Conservation (phyloP, 2,113 vertebrate species). For the Pelodiscus sinensis region DNA sequence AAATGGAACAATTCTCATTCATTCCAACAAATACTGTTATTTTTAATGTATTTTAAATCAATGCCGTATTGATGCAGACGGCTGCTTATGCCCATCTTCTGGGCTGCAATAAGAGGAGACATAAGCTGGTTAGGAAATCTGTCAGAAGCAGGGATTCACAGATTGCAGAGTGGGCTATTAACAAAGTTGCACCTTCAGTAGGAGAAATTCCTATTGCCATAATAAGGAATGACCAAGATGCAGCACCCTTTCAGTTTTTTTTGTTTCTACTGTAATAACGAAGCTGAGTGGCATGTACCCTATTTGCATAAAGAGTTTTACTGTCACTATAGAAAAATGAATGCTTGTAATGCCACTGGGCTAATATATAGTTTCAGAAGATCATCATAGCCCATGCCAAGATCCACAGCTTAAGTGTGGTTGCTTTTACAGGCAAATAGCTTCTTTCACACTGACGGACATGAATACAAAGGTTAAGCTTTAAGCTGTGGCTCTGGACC, state of each 20-base stretch:
- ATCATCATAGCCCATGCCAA: too few species aligned
- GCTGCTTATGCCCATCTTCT: slow-evolving; percentile 39
- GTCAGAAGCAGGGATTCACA: fast-evolving
- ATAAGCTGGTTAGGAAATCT: neutral
- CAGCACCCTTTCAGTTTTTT: neutral
- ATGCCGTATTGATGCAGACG: slow-evolving; percentile 7
- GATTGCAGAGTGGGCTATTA: neutral
- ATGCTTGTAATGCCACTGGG: neutral
- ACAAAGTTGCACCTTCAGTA: neutral
- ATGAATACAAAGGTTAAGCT: too few species aligned
- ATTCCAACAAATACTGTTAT: slow-evolving; percentile 52
- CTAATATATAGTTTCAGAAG: neutral
- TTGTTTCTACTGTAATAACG: neutral
- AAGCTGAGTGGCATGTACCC: neutral
- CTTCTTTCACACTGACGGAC: too few species aligned
- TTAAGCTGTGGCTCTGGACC: too few species aligned
- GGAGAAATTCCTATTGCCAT: fast-evolving
- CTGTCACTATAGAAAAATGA: neutral
- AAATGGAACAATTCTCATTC: slow-evolving; percentile 49
- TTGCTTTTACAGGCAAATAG: too few species aligned
- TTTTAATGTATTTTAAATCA: slow-evolving; percentile 62
- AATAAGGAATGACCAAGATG: neutral
- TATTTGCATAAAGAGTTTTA: neutral
- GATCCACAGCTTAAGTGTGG: too few species aligned
- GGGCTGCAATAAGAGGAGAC: neutral